These are phyloP conservation scores for Athalia cordata DNA, from an alignment of 2,888 invertebrate species.

Conservation along the genomic window DNA sequence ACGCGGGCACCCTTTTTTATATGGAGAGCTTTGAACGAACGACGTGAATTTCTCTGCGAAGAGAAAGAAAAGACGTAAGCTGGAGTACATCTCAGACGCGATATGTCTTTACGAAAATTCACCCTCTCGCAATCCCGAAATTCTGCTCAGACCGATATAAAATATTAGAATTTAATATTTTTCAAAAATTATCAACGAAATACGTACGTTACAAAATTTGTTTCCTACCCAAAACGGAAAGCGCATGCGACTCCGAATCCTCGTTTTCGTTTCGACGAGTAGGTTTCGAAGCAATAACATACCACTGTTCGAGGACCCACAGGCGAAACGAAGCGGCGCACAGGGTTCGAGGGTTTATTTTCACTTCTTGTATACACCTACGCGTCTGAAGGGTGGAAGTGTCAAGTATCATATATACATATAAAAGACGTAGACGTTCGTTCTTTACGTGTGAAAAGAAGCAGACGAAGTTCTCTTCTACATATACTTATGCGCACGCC, in stretches of 20 bases:
- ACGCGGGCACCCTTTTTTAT: conserved; percentile 21
- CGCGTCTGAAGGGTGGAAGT: neutral
- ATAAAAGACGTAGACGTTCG: too few relatives aligned
- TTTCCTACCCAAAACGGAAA: neutral
- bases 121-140: too few relatives aligned
- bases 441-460: too few relatives aligned
- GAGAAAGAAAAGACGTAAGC: conserved; percentile 10
- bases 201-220: too few relatives aligned
- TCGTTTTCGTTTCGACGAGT: conserved; percentile 16
- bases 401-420: too few relatives aligned
- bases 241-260: conserved; percentile 7
- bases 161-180: too few relatives aligned
- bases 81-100: too few relatives aligned
- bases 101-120: neutral
- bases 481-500: too few relatives aligned
- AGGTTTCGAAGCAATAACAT: neutral
- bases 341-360: conserved; percentile 35
- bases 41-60: conserved; percentile 7
- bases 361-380: conserved; percentile 12
- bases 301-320: conserved; percentile 22
- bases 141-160: too few relatives aligned
- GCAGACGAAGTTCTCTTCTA: too few relatives aligned
- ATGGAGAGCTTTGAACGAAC: neutral
- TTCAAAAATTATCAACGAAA: too few relatives aligned
- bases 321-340: conserved; percentile 12